A percentile compares a stretch with the other conserved stretches of the same genome.
phyloP scores from a whole-genome alignment of 2,888 invertebrate genomes.

The Cerastis leucographa region DNA sequence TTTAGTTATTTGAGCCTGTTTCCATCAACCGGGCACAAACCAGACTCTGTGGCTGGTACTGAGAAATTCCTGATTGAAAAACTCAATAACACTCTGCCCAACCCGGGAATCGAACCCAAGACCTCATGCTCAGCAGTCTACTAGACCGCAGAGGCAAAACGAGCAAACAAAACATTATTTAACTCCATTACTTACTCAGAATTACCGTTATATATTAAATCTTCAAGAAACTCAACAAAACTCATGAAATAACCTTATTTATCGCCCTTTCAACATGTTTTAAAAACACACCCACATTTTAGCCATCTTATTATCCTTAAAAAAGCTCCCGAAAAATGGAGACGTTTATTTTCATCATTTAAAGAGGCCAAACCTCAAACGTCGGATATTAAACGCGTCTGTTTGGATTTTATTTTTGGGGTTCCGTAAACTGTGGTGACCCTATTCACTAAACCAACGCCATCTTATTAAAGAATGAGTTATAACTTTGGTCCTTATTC shows the following conservation, averaged over 20 bases:
- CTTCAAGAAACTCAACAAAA: slow-evolving; percentile 17
- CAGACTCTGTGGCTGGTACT: no score
- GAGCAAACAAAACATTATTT: slow-evolving; percentile 10
- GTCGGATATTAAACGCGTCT: slow-evolving; percentile 60
- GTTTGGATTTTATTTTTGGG: slow-evolving; percentile 48
- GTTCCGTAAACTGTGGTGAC: slow-evolving; percentile 16
- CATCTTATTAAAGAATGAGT: background rate
- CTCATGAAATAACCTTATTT: slow-evolving; percentile 37
- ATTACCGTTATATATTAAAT: slow-evolving; percentile 32
- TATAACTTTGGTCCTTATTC: background rate
- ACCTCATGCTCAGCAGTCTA: no score
- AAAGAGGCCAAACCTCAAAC: slow-evolving; percentile 50
- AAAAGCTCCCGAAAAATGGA: slow-evolving; percentile 23
- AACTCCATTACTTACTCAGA: slow-evolving; percentile 7
- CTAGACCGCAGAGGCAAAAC: background rate
- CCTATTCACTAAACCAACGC: background rate
- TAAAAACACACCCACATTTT: slow-evolving; percentile 49
- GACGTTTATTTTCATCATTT: slow-evolving; percentile 49
- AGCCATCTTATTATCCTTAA: slow-evolving; percentile 46
- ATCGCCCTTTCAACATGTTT: slow-evolving; percentile 49
- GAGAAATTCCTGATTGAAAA: no score
- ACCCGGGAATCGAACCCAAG: no score
- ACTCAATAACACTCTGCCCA: no score
- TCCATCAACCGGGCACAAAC: no score
- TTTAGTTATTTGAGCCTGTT: no score